These are phyloP conservation scores for Troilus luridus DNA, from an alignment of 2,888 invertebrate genomes.

Conservation along the genomic window DNA sequence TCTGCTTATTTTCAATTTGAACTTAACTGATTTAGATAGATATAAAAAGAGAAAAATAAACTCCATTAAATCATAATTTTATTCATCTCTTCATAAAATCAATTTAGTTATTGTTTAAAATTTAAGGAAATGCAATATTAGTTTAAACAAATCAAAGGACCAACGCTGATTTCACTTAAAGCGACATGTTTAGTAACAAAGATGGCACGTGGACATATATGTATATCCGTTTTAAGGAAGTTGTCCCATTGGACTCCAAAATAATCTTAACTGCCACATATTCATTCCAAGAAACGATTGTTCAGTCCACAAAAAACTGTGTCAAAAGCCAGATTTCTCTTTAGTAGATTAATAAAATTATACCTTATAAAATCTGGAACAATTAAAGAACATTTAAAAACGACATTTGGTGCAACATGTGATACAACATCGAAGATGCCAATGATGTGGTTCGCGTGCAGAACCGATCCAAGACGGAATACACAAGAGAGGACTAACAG, in stretches of 20 bases:
- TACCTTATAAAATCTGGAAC: not conserved
- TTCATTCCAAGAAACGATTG: not conserved
- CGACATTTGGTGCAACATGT: not conserved
- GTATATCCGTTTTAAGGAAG: no score
- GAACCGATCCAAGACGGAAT: not conserved
- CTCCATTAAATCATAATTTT: no score
- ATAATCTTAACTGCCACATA: not conserved
- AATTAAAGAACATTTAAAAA: not conserved
- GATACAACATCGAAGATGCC: not conserved
- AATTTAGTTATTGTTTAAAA: no score
- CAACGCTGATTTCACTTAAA: no score
- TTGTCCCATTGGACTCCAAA: not conserved
- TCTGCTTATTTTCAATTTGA: no score
- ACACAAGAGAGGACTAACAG: not conserved
- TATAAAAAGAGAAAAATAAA: no score
- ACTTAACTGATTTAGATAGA: no score
- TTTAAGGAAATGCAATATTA: no score
- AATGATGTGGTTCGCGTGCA: not conserved
- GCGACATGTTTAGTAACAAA: no score
- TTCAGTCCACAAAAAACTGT: not conserved
- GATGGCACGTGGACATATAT: no score
- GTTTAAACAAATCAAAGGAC: no score
- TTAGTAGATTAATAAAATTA: not conserved
- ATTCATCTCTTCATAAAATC: no score
- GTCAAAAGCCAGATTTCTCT: not conserved